Percentiles rank a stretch among this genome's conserved stretches.
These are phyloP conservation scores for Porites rus DNA, from an alignment of 92 coral and sea anemone genomes.

Conservation along the genomic window DNA sequence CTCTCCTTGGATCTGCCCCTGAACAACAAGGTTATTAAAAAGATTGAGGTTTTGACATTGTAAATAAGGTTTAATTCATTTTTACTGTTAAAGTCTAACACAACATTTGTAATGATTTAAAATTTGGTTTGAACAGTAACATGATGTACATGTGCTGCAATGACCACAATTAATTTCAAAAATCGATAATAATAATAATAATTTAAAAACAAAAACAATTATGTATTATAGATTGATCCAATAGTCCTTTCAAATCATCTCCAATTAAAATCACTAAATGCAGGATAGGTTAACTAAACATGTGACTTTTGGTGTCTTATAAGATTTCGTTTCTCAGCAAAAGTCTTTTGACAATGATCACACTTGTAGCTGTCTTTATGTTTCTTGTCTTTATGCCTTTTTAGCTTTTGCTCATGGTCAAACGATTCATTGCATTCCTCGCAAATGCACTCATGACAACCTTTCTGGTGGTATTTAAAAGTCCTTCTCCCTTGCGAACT, in stretches of 20 bases:
- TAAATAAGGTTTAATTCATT: slow-evolving; percentile 5
- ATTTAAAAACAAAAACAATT: slow-evolving; percentile 25
- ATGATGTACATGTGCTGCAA: not conserved
- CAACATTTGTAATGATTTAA: too few relatives aligned
- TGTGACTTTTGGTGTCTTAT: slow-evolving; percentile 62
- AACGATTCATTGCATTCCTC: slow-evolving; percentile 58
- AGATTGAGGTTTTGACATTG: slow-evolving; percentile 13
- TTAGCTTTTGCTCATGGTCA: slow-evolving; percentile 56
- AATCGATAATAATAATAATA: slow-evolving; percentile 6
- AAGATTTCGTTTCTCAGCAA: slow-evolving; percentile 64
- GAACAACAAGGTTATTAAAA: not conserved
- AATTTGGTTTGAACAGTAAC: too few relatives aligned
- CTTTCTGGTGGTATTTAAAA: slow-evolving; percentile 63
- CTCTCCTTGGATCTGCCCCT: slow-evolving; percentile 17
- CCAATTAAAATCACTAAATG: slow-evolving; percentile 14
- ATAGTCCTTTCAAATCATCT: slow-evolving; percentile 23
- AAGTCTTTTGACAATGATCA: slow-evolving; percentile 52
- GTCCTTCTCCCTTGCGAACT: slow-evolving; percentile 49
- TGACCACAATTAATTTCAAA: slow-evolving; percentile 27
- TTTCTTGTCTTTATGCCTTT: slow-evolving; percentile 57
- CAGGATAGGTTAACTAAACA: slow-evolving; percentile 26
- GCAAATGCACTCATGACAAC: slow-evolving; percentile 48
- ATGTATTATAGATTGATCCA: slow-evolving; percentile 21
- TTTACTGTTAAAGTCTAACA: slow-evolving; percentile 10
- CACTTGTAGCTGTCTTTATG: slow-evolving; percentile 51